Conservation (phyloP, 2,113 vertebrate genomes). For the Petroica traversi region DNA sequence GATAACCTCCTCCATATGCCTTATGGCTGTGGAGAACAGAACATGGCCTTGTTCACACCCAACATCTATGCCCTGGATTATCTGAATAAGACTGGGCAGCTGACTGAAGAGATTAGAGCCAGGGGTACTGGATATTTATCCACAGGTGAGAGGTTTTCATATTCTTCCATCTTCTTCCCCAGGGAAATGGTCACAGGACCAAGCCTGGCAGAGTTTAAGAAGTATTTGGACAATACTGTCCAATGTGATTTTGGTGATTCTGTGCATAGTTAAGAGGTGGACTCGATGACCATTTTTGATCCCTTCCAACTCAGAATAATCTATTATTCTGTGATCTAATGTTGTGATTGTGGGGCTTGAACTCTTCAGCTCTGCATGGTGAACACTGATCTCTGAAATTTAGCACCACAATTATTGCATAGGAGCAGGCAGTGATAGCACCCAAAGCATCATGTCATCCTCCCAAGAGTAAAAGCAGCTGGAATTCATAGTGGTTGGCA, state of each 20-base stretch:
- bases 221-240: background rate
- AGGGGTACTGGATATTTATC: slow-evolving; percentile 72
- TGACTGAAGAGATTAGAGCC: slow-evolving; percentile 70
- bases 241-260: background rate
- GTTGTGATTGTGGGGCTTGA: background rate
- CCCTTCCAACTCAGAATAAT: background rate
- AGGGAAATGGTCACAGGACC: background rate
- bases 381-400: background rate
- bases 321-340: background rate
- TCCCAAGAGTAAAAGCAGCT: background rate
- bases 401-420: background rate
- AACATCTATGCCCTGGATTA: slow-evolving; percentile 82
- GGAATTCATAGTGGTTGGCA: background rate
- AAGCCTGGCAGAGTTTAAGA: background rate
- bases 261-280: background rate
- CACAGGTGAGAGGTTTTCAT: slow-evolving; percentile 71
- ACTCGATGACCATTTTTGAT: background rate
- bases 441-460: background rate
- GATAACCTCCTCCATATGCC: slow-evolving; percentile 80
- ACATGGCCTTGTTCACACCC: slow-evolving; percentile 83
- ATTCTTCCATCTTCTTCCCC: background rate
- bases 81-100: slow-evolving; percentile 78
- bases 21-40: slow-evolving; percentile 84
- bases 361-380: background rate
- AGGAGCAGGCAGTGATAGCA: background rate